These are phyloP conservation scores for Hermaeophaga mercurialis DNA, from an alignment of 2,888 invertebrate species.

Conservation along the genomic window DNA sequence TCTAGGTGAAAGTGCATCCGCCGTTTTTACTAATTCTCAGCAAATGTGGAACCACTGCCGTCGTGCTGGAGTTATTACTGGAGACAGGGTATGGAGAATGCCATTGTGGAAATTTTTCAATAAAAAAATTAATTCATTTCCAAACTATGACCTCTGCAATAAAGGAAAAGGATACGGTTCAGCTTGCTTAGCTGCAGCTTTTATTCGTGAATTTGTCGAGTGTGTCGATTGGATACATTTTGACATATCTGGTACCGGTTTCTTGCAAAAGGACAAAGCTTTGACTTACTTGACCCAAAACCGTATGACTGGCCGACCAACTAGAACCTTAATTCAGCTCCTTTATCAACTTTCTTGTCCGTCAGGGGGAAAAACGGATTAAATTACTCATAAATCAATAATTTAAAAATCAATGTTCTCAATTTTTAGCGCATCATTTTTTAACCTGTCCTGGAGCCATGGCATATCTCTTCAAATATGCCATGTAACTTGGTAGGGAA, in stretches of 20 bases:
- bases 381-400: conserved; percentile 25
- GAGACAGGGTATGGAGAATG: too few relatives aligned
- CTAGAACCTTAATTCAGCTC: conserved; percentile 59
- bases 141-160: conserved; percentile 56
- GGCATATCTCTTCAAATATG: conserved; percentile 16
- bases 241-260: conserved; percentile 65
- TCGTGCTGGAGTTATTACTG: too few relatives aligned
- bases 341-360: conserved; percentile 57
- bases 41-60: conserved; percentile 60
- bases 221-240: conserved; percentile 66
- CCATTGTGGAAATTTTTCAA: too few relatives aligned
- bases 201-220: conserved; percentile 61
- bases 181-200: conserved; percentile 55
- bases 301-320: conserved; percentile 60
- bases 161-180: conserved; percentile 52
- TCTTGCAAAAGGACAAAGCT: conserved; percentile 60
- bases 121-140: conserved; percentile 56
- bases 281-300: conserved; percentile 62
- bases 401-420: conserved; percentile 16
- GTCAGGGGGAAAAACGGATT: conserved; percentile 48
- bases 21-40: conserved; percentile 62
- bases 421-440: conserved; percentile 15
- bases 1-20: conserved; percentile 61
- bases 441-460: conserved; percentile 16
- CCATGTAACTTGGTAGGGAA: conserved; percentile 17